Base-by-base conservation (phyloP, 2,113 vertebrate genomes). In the Pithys albifrons region DNA sequence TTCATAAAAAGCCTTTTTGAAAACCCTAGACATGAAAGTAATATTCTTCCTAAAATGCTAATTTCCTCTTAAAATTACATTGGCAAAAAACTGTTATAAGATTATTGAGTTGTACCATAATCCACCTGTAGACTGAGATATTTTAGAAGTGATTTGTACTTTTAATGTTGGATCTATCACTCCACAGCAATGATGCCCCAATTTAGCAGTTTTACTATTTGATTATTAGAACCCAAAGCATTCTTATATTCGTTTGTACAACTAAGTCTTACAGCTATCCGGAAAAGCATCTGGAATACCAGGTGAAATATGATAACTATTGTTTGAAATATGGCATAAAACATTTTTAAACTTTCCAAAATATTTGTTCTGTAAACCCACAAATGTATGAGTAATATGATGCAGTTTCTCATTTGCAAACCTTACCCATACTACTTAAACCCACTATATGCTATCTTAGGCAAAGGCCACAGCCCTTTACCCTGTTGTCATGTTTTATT, bases 61-160 rank as follows among this genome's bases (percentile, higher is more conserved):
- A 4, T 19, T 87, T 84, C 9, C 73, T 65, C 45, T 45, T 54
- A 33, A 83, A 65, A 73, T 59, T 69, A 8, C 15, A 13, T n/a
- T 71, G 43, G 2, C 48, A 88, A 10, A 64, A 67, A 88, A 25
- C 5, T 83, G 4, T 54, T 74, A 28, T 15, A 70, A 90, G 5
- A 9, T 59, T 55, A 64, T n/a, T 54, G 39, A 83, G 29, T 61
- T 8, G 10, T 57, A 66, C 11, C 7, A 29, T 69, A 66, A 70
- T 66, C 46, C 0, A 0, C 20, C 18, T 71, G 7, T 74, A 48
- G 46, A 35, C 9, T 20, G 29, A 55, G 13, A 49, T 52, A 51
- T 61, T 96, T 91, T 49, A 18, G 29, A 92, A 69, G 22, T 37
- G 91, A 33, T 6, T 73, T 83, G 5, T 74, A 7, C 22, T 70